Percentiles rank a stretch among this genome's conserved stretches.
phyloP scores from a whole-genome alignment of 2,113 vertebrate species.

The Galbula dea region DNA sequence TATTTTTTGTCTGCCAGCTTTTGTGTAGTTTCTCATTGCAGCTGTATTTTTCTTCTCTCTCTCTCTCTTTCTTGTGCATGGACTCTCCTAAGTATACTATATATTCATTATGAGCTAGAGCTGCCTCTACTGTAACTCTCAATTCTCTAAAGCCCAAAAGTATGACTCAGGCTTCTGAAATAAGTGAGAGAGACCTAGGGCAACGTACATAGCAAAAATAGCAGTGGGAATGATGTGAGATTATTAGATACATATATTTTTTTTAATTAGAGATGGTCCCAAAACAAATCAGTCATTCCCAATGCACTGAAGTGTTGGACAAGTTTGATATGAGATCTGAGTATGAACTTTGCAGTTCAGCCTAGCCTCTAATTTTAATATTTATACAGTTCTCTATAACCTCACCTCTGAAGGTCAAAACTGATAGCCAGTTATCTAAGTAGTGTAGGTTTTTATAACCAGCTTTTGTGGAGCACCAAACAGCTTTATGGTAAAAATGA shows the following conservation, averaged over 20 bases:
- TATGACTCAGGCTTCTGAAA: conserved; percentile 39
- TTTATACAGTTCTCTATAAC: conserved; percentile 43
- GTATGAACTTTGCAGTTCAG: conserved; percentile 41
- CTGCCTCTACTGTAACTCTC: background rate
- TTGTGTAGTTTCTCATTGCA: background rate
- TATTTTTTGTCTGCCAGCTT: conserved; percentile 18
- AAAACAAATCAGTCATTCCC: conserved; percentile 58
- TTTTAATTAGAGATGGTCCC: conserved; percentile 61
- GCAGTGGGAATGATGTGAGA: conserved; percentile 47
- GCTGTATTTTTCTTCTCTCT: conserved; percentile 30
- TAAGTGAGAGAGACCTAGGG: conserved; percentile 34
- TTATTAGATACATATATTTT: conserved; percentile 64
- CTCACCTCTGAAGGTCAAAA: conserved; percentile 41
- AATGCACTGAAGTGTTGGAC: conserved; percentile 29
- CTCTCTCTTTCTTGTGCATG: background rate
- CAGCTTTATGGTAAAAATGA: background rate
- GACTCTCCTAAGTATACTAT: conserved; percentile 58
- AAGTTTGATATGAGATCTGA: conserved; percentile 32
- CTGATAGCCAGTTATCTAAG: conserved; percentile 4
- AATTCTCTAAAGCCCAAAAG: conserved; percentile 11
- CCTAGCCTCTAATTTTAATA: conserved; percentile 45
- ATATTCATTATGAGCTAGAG: conserved; percentile 52
- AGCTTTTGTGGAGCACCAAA: background rate
- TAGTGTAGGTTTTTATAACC: background rate
- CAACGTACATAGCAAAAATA: conserved; percentile 37